Base-by-base conservation (phyloP, 2,888 invertebrate species). In the Apotomis betuletana region DNA sequence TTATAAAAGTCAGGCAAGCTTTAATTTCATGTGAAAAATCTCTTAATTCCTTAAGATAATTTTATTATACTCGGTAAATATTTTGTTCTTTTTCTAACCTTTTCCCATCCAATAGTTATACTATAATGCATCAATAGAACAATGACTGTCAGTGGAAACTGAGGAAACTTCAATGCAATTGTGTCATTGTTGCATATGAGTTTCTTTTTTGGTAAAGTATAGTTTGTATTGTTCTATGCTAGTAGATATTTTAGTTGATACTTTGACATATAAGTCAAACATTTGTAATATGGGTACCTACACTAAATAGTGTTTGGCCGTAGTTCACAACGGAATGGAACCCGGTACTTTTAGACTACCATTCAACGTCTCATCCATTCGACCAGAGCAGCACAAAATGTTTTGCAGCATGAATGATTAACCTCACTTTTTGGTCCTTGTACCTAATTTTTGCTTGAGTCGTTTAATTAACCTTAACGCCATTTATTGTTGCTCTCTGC, bases 131-230 rank as follows among this genome's bases (percentile, higher is more conserved):
- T 61, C 55, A 70, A 70, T 68, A 59, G 68, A 72, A 72, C 72
- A 72, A 72, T 67, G 72, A 8, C 63, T 38, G 51, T 61, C 61
- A 15, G 38, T 59, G 58, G 68, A 63, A 68, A 72, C 67, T 52
- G 44, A 68, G 67, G 67, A 71, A 67, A 67, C 58, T 44, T 72
- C 58, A 71, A 60, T 61, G 71, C 71, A 62, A 68, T 59, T 68
- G 67, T 63, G 67, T 58, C 59, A 58, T 68, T 72, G 72, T 72
- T 62, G 41, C 1, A 52, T 27, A 27, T 2, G 51, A 52, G 13
- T 41, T 13, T 64, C 55, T 73, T 73, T 73, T n/a, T 46, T 38
- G n/a, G 55, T 49, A 9, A 55, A 61, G 52, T 54, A 58, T 64
- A 70, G 58, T 59, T 41, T 65, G 65, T 55, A 65, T 70, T 67